Evolutionary conservation across 2,113 vertebrate species (phyloP).

Genomic region (Pangasianodon gigas): DNA sequence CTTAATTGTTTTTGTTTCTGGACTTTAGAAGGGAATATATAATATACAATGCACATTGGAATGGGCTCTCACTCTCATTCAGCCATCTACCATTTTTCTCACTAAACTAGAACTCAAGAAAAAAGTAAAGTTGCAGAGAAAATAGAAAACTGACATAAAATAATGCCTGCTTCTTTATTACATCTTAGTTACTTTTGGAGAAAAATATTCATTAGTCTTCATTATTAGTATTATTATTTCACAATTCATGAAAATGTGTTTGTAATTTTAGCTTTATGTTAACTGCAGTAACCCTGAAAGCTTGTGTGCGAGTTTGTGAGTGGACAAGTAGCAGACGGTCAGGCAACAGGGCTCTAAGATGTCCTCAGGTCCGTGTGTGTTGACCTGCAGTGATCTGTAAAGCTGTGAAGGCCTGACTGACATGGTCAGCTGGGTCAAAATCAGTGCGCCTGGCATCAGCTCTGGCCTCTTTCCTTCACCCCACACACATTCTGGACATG

Average conservation of each 20-base stretch:
- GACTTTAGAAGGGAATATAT: background rate
- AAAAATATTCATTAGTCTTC: background rate
- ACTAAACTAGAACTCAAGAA: background rate
- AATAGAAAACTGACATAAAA: background rate
- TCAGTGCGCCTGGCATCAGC: constrained; percentile 18
- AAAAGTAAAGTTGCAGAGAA: background rate
- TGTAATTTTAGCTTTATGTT: background rate
- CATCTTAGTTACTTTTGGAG: background rate
- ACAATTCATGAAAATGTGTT: background rate
- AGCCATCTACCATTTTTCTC: background rate
- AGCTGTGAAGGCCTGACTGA: constrained; percentile 42
- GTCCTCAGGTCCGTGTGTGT: constrained; percentile 17
- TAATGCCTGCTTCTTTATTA: background rate
- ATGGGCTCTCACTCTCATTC: background rate
- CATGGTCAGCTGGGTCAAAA: constrained; percentile 39
- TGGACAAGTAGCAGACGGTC: constrained; percentile 8
- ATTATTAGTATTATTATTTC: background rate
- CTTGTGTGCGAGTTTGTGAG: background rate
- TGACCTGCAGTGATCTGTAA: constrained; percentile 49
- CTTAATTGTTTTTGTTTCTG: background rate
- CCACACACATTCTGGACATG: constrained; percentile 23
- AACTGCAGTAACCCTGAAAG: background rate
- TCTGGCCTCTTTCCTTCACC: background rate
- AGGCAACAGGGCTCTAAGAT: background rate
- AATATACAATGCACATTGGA: background rate